Conservation (phyloP, 2,888 invertebrate genomes). For the Ormia ochracea region DNA sequence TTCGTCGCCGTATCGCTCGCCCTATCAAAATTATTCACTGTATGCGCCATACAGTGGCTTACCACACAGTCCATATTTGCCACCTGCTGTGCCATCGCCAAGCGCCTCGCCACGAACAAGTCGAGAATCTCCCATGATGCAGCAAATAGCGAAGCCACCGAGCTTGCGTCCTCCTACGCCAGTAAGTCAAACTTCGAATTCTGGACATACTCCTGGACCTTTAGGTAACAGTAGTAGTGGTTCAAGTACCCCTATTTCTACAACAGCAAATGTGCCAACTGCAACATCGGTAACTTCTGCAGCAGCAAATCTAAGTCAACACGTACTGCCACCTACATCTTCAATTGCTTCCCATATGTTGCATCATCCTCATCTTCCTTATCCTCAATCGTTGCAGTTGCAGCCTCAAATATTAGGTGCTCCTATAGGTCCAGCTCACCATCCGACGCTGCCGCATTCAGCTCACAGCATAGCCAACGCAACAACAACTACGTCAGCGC, state of each 20-base stretch:
- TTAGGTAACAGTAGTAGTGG: slow-evolving; percentile 60
- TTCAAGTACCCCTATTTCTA: slow-evolving; percentile 54
- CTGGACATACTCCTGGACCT: slow-evolving; percentile 45
- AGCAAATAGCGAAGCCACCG: slow-evolving; percentile 55
- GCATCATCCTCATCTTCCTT: slow-evolving; percentile 65
- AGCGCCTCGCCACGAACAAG: slow-evolving; percentile 76
- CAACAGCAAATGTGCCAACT: slow-evolving; percentile 59
- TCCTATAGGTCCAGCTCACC: slow-evolving; percentile 41
- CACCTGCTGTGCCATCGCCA: slow-evolving; percentile 80
- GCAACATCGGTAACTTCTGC: slow-evolving; percentile 62
- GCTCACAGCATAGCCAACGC: slow-evolving; percentile 57
- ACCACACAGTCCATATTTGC: slow-evolving; percentile 86
- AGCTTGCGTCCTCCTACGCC: slow-evolving; percentile 59
- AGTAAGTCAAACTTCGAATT: slow-evolving; percentile 62
- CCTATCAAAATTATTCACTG: slow-evolving; percentile 78
- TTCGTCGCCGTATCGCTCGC: slow-evolving; percentile 73
- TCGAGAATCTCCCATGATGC: slow-evolving; percentile 70
- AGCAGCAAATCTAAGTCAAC: slow-evolving; percentile 64
- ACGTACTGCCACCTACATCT: slow-evolving; percentile 45
- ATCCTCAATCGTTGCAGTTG: slow-evolving; percentile 59
- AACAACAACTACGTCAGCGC: slow-evolving; percentile 54
- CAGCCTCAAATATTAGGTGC: slow-evolving; percentile 52
- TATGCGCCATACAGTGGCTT: slow-evolving; percentile 89
- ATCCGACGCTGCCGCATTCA: slow-evolving; percentile 49
- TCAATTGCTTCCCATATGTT: slow-evolving; percentile 58